phyloP scores from a whole-genome alignment of 2,888 invertebrate genomes.

The Melieria crassipennis region DNA sequence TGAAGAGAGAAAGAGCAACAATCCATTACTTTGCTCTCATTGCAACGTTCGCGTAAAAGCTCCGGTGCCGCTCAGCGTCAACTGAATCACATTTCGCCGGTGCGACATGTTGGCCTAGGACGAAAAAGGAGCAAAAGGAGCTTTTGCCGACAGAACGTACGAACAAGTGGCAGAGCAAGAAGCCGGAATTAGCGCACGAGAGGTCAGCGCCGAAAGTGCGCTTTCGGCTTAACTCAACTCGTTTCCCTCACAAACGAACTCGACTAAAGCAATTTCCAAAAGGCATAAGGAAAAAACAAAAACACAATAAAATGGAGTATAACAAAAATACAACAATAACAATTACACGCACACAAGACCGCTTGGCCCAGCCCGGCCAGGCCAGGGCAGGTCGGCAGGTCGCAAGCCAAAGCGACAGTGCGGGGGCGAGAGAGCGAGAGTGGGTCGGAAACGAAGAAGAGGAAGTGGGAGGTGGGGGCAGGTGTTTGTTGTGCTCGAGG shows the following conservation, averaged over 20 bases:
- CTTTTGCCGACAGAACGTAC: not conserved
- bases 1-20: too few relatives aligned
- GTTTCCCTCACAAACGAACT: conserved; percentile 9
- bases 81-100: conserved; percentile 23
- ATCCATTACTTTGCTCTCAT: not conserved
- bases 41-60: not conserved
- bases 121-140: conserved; percentile 24
- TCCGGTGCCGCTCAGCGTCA: not conserved
- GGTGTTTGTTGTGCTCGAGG: too few relatives aligned
- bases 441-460: too few relatives aligned
- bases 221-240: not conserved
- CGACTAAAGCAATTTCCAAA: conserved; percentile 7
- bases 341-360: not conserved
- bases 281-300: not conserved
- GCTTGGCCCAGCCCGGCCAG: too few relatives aligned
- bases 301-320: not conserved
- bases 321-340: conserved; percentile 2
- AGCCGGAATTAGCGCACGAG: too few relatives aligned
- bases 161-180: too few relatives aligned
- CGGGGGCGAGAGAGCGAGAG: too few relatives aligned
- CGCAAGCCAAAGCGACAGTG: too few relatives aligned
- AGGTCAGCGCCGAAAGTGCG: too few relatives aligned
- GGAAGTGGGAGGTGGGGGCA: too few relatives aligned
- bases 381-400: too few relatives aligned
- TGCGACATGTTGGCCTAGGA: conserved; percentile 52